A percentile compares a stretch with the other conserved stretches of the same genome.
These are phyloP conservation scores for Indicator maculatus DNA, from an alignment of 2,113 vertebrate genomes.

Conservation along the genomic window DNA sequence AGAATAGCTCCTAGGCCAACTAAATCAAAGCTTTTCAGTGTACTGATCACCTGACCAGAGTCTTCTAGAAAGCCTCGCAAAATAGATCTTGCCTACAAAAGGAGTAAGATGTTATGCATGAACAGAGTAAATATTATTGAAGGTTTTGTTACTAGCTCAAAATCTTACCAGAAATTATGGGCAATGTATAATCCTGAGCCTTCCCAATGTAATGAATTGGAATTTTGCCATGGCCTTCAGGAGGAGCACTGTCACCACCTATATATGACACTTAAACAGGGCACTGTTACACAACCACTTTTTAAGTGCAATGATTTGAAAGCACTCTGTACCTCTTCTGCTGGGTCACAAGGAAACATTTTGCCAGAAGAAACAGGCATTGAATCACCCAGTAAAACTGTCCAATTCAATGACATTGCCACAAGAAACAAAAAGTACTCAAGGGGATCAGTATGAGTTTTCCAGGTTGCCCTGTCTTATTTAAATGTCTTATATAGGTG, in stretches of 20 bases:
- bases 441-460: not conserved
- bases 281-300: not conserved
- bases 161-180: not conserved
- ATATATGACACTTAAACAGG: not conserved
- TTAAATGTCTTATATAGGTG: not conserved
- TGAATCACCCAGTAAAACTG: not conserved
- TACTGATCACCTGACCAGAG: conserved; percentile 69
- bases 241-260: conserved; percentile 3
- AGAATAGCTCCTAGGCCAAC: conserved; percentile 77
- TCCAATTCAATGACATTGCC: not conserved
- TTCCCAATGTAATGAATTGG: not conserved
- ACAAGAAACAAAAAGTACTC: not conserved
- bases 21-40: conserved; percentile 81
- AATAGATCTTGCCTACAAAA: conserved; percentile 74
- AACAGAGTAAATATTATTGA: not conserved
- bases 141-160: not conserved
- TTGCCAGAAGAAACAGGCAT: not conserved
- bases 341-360: not conserved
- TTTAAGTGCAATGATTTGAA: not conserved
- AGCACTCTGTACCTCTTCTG: not conserved
- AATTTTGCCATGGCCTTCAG: not conserved
- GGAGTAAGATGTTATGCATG: not conserved
- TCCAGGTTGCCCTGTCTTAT: not conserved
- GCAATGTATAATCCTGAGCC: not conserved
- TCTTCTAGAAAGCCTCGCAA: conserved; percentile 79